Base-by-base conservation (phyloP, 2,113 vertebrate genomes). In the Butorides virescens region DNA sequence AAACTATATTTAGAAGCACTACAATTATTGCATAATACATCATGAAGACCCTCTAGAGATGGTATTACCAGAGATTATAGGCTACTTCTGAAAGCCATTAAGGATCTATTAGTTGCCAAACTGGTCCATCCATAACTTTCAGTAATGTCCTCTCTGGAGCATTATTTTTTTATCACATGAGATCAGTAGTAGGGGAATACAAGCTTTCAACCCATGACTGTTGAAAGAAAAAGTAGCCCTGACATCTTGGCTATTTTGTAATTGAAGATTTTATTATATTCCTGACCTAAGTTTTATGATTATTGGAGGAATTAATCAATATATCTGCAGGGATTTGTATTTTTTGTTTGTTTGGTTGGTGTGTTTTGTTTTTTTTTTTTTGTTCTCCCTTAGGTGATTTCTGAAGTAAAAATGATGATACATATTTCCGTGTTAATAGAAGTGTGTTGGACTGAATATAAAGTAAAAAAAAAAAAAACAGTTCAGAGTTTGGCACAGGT, bases 91-190 rank as follows among this genome's bases (percentile, higher is more conserved):
- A 95, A 94, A 92, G 79, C 86, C 91, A 92, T 96, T 94, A 96
- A 97, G 88, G 93, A 95, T 59, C 94, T 94, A 91, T 97, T 95
- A 94, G 88, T 94, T 95, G 90, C 74, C 96, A 94, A 95, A 96
- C 91, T 83, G 87, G 83, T 78, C 91, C 90, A 95, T 94, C 92
- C 76, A 95, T 97, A 96, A 96, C 61, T 92, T 96, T 92, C 92
- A 90, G 65, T 81, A 82, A 95, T 71, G 56, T 81, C 46, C 86
- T 90, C 88, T 97, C 95, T 91, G 70, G 93, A 92, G 95, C 53
- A 93, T 96, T 93, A 18, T 53, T 94, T 95, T 76, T 27, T 83
- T 81, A 56, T 65, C 82, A 39, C 13, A 6, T 81, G 36, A 13
- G 81, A 44, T 85, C n/a, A 91, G 15, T 37, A 32, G 47, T 11